Conservation (phyloP, 1,140 invertebrate species). For the Amphibalanus amphitrite region DNA sequence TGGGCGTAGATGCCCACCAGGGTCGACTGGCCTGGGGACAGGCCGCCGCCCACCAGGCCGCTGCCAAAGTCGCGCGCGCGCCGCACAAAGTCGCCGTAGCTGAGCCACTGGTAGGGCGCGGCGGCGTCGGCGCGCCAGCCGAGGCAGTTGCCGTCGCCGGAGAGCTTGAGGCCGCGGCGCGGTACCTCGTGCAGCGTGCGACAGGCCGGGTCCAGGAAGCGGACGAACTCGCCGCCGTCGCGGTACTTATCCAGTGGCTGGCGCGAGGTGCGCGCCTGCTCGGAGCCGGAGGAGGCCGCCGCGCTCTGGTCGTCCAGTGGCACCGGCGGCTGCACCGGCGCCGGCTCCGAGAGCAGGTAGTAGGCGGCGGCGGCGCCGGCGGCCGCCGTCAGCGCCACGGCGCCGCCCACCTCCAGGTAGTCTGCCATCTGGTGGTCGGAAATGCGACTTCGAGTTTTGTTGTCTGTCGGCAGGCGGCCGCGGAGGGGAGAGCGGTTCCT, state of each 20-base stretch:
- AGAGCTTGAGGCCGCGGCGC: neutral
- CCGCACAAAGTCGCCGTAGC: neutral
- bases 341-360: conserved; percentile 18
- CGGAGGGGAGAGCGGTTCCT: too few species aligned
- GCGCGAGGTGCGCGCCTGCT: neutral
- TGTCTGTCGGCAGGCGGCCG: too few species aligned
- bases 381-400: conserved; percentile 13
- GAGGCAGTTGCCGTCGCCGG: neutral
- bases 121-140: neutral
- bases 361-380: conserved; percentile 16
- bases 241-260: neutral
- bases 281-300: neutral
- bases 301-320: conserved; percentile 21
- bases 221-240: neutral
- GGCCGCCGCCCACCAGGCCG: neutral
- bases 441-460: neutral
- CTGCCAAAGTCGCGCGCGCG: neutral
- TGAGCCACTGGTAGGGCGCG: neutral
- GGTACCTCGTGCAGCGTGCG: neutral
- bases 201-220: neutral
- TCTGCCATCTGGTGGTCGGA: neutral
- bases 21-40: neutral
- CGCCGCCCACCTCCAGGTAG: neutral
- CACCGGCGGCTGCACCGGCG: conserved; percentile 19
- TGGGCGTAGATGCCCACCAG: conserved; percentile 1